Base-by-base conservation (phyloP, 2,888 invertebrate species). In the Allophyes oxyacanthae region DNA sequence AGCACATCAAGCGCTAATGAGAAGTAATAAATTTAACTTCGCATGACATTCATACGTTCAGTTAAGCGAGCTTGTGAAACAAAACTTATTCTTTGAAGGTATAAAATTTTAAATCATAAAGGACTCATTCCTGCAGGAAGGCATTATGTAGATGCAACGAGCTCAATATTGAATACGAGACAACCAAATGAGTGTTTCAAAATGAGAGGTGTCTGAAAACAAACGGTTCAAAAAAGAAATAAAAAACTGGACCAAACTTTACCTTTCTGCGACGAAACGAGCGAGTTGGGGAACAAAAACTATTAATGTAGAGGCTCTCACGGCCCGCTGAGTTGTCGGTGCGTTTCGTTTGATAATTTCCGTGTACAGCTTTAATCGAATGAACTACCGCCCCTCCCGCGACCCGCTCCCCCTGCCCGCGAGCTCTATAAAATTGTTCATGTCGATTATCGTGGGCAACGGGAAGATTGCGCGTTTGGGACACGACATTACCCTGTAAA, bases 261-360 rank as follows among this genome's bases (percentile, higher is more conserved):
- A 83, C 82, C 82, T 87, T 86, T 85, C 83, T 84, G 84, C 79
- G 82, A 88, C 84, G 84, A 85, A 87, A 87, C 84, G 79, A 77
- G 79, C 68, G 87, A 87, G 87, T 87, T 86, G 81, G 83, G 78
- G 77, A 86, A 91, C 91, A 91, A 92, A 92, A 92, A 92, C 92
- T 92, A 91, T 91, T 89, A 90, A 90, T 88, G 89, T 88, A 89
- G 87, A 87, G 85, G 82, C 87, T 86, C 86, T 89, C 86, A 85
- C 92, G 88, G 90, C 78, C 87, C 89, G 91, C 77, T 92, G 92
- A 87, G 82, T 89, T 86, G 89, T 88, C 86, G 86, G 90, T 91
- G 90, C 87, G 90, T 91, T 90, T 87, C 91, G 92, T 92, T 92
- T 92, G 91, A 92, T 93, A 92, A 92, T 91, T 90, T 89, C 88